Evolutionary conservation across 2,113 vertebrate species (phyloP).

Genomic region (Tylochromis polylepis): DNA sequence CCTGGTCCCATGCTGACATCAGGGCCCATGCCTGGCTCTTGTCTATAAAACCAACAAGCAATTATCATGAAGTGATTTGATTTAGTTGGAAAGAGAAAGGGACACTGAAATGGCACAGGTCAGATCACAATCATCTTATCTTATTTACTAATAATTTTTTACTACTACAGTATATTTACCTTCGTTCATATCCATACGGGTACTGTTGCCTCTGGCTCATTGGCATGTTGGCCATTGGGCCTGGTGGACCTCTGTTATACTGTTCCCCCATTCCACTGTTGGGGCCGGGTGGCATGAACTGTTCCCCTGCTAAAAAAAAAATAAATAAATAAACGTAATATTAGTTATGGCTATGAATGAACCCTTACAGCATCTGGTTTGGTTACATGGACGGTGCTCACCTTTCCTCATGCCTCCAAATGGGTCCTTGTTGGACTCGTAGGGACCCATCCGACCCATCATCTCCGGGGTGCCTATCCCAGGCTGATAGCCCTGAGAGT

Average conservation of each 20-base stretch:
- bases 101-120: not conserved
- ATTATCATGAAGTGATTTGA: not conserved
- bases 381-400: constrained; percentile 31
- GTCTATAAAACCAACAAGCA: constrained; percentile 68
- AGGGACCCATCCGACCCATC: constrained; percentile 90
- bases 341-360: not conserved
- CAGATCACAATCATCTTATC: not conserved
- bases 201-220: constrained; percentile 94
- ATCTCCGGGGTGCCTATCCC: constrained; percentile 91
- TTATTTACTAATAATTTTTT: not conserved
- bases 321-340: not conserved
- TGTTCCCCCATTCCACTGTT: constrained; percentile 91
- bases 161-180: constrained; percentile 40
- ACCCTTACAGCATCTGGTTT: not conserved
- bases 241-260: constrained; percentile 85
- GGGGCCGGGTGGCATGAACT: constrained; percentile 92
- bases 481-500: constrained; percentile 90
- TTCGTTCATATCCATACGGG: constrained; percentile 88
- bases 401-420: constrained; percentile 98
- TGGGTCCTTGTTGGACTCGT: constrained; percentile 94
- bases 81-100: not conserved
- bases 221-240: constrained; percentile 85
- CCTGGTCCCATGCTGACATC: constrained; percentile 85
- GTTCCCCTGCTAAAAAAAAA: constrained; percentile 78
- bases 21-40: constrained; percentile 86